Conservation (phyloP, 2,888 invertebrate species). For the Lepetodrilus schrolli region DNA sequence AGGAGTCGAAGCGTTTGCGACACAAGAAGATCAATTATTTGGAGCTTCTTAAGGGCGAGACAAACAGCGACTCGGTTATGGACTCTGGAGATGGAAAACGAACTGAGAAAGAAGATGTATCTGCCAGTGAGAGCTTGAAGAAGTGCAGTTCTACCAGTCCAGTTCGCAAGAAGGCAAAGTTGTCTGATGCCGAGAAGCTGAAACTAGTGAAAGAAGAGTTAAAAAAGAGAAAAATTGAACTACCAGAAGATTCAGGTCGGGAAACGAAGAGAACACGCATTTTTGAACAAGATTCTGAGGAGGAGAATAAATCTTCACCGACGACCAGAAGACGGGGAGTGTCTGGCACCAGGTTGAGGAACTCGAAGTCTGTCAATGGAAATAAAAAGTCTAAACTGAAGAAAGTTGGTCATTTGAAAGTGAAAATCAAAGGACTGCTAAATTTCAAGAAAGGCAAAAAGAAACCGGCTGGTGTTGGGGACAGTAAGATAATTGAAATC, state of each 20-base stretch:
- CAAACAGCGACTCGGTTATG: conserved; percentile 37
- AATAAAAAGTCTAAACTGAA: conserved; percentile 6
- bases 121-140: neutral
- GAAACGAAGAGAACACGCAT: neutral
- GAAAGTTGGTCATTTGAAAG: conserved; percentile 40
- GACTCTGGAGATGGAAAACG: neutral
- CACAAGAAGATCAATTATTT: conserved; percentile 72
- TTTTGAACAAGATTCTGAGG: conserved; percentile 13
- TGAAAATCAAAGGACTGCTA: conserved; percentile 45
- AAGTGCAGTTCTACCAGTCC: neutral
- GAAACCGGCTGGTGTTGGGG: neutral
- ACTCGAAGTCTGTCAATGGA: neutral
- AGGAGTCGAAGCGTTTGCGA: conserved; percentile 49
- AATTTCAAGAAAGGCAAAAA: conserved; percentile 31
- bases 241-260: neutral
- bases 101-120: neutral
- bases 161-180: conserved; percentile 1
- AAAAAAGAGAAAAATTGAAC: conserved; percentile 10
- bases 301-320: neutral
- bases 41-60: conserved; percentile 67
- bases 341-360: neutral
- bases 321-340: neutral
- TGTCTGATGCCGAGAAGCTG: conserved; percentile 26
- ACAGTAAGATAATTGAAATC: neutral
- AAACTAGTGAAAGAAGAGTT: conserved; percentile 22